A percentile compares a stretch with the other conserved stretches of the same genome.
These are phyloP conservation scores for Tubulanus polymorphus DNA, from an alignment of 2,888 invertebrate genomes.

Conservation along the genomic window DNA sequence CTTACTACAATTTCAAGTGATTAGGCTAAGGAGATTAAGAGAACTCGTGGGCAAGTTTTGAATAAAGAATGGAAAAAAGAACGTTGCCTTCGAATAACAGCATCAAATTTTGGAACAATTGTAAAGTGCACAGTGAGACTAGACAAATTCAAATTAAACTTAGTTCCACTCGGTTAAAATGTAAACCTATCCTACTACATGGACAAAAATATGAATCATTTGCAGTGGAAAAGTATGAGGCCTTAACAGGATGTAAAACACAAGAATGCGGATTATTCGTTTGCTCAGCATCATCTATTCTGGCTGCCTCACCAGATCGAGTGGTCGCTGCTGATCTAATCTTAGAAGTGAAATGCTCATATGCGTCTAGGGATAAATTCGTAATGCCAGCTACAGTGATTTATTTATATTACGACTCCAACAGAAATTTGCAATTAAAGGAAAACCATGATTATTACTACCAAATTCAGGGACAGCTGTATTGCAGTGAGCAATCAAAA, in stretches of 20 bases:
- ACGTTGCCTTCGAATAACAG: conserved; percentile 13
- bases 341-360: background rate
- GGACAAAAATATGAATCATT: background rate
- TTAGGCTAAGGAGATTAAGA: conserved; percentile 8
- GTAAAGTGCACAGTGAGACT: background rate
- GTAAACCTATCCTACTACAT: background rate
- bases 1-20: conserved; percentile 10
- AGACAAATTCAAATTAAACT: background rate
- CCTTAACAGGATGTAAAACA: background rate
- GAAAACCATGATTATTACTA: background rate
- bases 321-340: background rate
- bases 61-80: conserved; percentile 17
- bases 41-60: conserved; percentile 13
- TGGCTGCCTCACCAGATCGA: background rate
- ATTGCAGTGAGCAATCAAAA: too few species aligned
- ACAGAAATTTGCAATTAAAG: background rate
- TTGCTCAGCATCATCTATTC: background rate
- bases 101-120: conserved; percentile 19
- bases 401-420: background rate
- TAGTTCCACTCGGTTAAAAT: background rate
- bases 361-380: background rate
- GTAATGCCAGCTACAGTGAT: background rate
- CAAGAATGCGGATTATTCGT: background rate
- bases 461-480: background rate
- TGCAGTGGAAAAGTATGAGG: background rate